Base-by-base conservation (phyloP, 2,113 vertebrate genomes). In the Entomyzon cyanotis region DNA sequence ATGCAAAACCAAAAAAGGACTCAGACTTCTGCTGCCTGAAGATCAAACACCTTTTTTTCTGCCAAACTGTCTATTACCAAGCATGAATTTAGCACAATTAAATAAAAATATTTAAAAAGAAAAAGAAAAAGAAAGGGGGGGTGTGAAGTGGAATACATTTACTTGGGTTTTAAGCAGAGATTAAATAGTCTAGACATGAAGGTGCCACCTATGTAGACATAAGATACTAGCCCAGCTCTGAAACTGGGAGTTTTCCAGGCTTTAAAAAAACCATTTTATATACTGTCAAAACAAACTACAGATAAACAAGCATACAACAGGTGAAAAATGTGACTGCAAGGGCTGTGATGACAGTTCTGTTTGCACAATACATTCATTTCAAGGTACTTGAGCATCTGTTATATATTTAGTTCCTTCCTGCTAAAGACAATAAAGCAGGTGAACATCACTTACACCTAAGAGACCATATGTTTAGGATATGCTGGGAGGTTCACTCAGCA, bases 261-360 rank as follows among this genome's bases (percentile, higher is more conserved):
- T 80, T 68, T 63, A 44, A 56, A 87, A 85, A 91, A 93, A 83
- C 2, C 20, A 59, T 31, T 30, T 76, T 90, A 37, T 56, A 71
- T 59, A 28, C 47, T 94, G 90, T 90, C 80, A 88, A 92, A 96
- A 80, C 17, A 73, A 73, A 53, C 76, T 86, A 44, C 62, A 95
- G 93, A 85, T 84, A 86, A 93, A 91, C 68, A 90, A 58, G 63
- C 13, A 71, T 37, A 88, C 67, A 91, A 85, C 73, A 90, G 82
- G 90, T 94, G 96, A 96, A 84, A 95, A 88, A 89, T 85, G 60
- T 79, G 73, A 59, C 63, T 89, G 68, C 78, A 94, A 89, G 62
- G 65, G 11, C 60, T 62, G 84, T 14, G 42, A 90, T 86, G 96
- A 93, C 76, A 87, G 76, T 79, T 95, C 64, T 87, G 83, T 91